Base-by-base conservation (phyloP, 2,113 vertebrate genomes). In the Cyanistes caeruleus region DNA sequence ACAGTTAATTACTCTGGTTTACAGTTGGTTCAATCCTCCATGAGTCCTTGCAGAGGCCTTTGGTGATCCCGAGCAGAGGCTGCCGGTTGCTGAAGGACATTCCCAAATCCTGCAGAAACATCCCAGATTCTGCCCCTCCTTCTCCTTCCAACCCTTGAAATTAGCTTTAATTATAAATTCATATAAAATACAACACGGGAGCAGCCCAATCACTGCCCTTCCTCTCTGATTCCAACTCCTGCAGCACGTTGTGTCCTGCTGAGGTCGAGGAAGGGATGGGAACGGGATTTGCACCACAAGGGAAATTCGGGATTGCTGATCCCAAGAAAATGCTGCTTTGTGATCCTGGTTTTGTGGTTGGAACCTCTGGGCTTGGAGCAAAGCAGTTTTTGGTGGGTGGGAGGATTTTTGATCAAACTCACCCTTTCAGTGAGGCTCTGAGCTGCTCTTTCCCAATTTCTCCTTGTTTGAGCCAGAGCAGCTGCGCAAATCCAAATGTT, bases 171-270 rank as follows among this genome's bases (percentile, higher is more conserved):
- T 68, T 49, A 49, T 8, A 8, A 68, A 49, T 68, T 27, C 48
- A 68, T 67, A 14, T 20, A 7, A 46, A 65, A 11, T 31, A 8
- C 1, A 5, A 2, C 17, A 13, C 6, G 79, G 58, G 33, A 58
- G 1, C 15, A 7, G 15, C 27, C 20, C 37, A 0, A 6, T 67
- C 37, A 21, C 28, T 25, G 19, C 2, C 1, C 13, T 79, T 63
- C 31, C 4, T 30, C 4, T 37, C 39, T 39, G 39, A 39, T 39
- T 39, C 39, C 39, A 39, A 39, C 39, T 11, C 39, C 39, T 39
- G 17, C 43, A 22, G 21, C 44, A 44, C 16, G 44, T 19, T 44
- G 7, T 44, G 44, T 9, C 22, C 24, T 20, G 41, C 52, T 41
- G 37, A 18, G 62, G 14, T 39, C 39, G 11, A 39, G 23, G n/a